Evolutionary conservation across 2,113 vertebrate species (phyloP).

Genomic region (Lepisosteus osseus): DNA sequence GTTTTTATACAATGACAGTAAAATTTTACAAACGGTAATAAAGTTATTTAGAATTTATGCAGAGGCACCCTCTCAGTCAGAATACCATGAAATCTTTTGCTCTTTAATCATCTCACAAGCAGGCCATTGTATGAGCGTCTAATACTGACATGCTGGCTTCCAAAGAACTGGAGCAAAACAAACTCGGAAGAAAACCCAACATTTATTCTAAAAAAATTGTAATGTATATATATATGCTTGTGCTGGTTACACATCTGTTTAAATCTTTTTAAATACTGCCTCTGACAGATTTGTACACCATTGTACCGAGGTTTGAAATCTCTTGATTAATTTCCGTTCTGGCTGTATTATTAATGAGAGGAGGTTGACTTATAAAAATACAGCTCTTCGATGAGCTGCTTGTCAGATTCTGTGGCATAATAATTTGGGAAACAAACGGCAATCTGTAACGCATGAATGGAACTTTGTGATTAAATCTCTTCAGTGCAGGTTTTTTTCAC

Average conservation of each 20-base stretch:
- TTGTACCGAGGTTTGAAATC: conserved; percentile 4
- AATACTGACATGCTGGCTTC: conserved; percentile 29
- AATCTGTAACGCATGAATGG: no score
- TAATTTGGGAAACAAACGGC: no score
- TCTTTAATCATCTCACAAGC: conserved; percentile 23
- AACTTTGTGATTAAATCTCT: no score
- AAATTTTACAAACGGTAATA: conserved; percentile 50
- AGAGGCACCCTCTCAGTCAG: conserved; percentile 41
- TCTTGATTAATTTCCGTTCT: no score
- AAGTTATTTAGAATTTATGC: conserved; percentile 52
- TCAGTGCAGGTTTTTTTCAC: no score
- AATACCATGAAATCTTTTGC: conserved; percentile 32
- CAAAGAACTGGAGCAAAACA: conserved; percentile 22
- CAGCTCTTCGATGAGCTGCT: neutral
- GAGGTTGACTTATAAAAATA: conserved; percentile 21
- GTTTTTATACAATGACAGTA: conserved; percentile 56
- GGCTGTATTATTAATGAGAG: conserved; percentile 20
- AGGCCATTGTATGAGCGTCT: conserved; percentile 22
- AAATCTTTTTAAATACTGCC: conserved; percentile 11
- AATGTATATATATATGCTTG: neutral
- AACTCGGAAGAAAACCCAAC: neutral
- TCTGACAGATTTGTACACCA: conserved; percentile 24
- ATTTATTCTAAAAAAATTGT: conserved; percentile 14
- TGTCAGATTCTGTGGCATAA: no score
- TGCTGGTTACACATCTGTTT: conserved; percentile 12